A percentile compares a stretch with the other conserved stretches of the same genome.
phyloP scores from a whole-genome alignment of 2,797 vertebrate species.

The Taenioides sp. region DNA sequence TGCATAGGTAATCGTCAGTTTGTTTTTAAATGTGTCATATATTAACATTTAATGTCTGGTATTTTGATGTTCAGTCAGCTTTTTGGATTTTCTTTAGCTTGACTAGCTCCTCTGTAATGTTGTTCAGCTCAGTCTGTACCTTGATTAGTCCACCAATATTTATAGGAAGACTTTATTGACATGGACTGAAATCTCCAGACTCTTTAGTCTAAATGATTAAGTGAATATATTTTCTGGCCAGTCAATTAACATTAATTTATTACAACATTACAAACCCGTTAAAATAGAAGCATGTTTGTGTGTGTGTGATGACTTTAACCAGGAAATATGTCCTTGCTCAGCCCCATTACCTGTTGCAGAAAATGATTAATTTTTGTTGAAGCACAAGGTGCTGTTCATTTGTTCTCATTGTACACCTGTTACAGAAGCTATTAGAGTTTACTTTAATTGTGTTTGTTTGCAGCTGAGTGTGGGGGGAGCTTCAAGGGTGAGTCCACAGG shows the following conservation, averaged over 20 bases:
- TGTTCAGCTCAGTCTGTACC: conserved; percentile 48
- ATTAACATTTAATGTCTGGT: background rate
- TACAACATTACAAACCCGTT: conserved; percentile 47
- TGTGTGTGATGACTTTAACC: conserved; percentile 26
- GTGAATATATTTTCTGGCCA: conserved; percentile 42
- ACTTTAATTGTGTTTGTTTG: conserved; percentile 26
- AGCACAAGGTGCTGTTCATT: conserved; percentile 30
- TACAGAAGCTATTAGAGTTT: conserved; percentile 2
- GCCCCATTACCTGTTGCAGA: conserved; percentile 31
- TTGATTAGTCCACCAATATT: conserved; percentile 48
- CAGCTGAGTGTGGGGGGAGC: conserved; percentile 95
- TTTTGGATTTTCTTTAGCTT: background rate
- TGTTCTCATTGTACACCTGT: conserved; percentile 19
- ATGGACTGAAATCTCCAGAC: conserved; percentile 48
- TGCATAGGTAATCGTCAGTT: conserved; percentile 85
- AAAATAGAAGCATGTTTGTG: conserved; percentile 28
- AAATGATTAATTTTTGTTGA: conserved; percentile 25
- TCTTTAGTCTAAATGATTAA: conserved; percentile 13
- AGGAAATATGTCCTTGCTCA: conserved; percentile 31
- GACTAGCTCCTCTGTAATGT: conserved; percentile 27
- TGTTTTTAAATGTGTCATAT: background rate
- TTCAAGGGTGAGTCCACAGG: conserved; percentile 94
- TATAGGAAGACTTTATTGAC: conserved; percentile 42
- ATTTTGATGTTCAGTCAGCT: background rate
- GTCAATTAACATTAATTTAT: conserved; percentile 67